Conservation (phyloP, 2,797 vertebrate species). For the Setipinna tenuifilis region DNA sequence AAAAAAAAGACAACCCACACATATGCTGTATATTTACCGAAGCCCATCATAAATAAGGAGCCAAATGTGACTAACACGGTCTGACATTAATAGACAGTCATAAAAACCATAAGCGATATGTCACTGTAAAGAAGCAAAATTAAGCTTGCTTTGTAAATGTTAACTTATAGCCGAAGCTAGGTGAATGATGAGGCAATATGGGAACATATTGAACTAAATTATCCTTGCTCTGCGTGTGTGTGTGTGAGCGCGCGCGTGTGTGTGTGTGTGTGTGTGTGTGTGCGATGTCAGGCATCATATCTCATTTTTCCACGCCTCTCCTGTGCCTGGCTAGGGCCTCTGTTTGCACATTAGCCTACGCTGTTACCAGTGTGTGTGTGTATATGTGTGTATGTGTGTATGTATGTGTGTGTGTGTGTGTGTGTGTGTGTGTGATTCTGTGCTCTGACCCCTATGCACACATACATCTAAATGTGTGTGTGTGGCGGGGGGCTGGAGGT, state of each 20-base stretch:
- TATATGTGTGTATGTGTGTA: conserved; percentile 20
- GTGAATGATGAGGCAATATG: background rate
- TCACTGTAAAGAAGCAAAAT: conserved; percentile 59
- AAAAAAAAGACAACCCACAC: background rate
- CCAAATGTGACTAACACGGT: background rate
- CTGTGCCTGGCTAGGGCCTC: no score
- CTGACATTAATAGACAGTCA: conserved; percentile 45
- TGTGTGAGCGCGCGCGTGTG: background rate
- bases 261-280: background rate
- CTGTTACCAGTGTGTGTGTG: conserved; percentile 21
- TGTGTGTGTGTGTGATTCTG: no score
- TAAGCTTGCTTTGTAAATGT: conserved; percentile 55
- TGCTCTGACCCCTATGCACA: background rate
- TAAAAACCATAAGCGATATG: conserved; percentile 44
- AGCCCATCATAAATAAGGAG: background rate
- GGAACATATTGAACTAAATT: background rate
- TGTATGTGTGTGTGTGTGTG: no score
- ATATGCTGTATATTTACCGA: background rate
- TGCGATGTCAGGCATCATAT: background rate
- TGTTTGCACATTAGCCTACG: no score
- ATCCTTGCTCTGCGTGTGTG: background rate
- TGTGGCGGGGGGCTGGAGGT: background rate
- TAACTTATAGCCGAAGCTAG: conserved; percentile 40
- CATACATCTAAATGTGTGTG: no score
- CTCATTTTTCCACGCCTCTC: no score